Percentiles rank a stretch among this genome's conserved stretches.
Evolutionary conservation across 2,113 vertebrate species (phyloP).

Genomic region (Seriola quinqueradiata): DNA sequence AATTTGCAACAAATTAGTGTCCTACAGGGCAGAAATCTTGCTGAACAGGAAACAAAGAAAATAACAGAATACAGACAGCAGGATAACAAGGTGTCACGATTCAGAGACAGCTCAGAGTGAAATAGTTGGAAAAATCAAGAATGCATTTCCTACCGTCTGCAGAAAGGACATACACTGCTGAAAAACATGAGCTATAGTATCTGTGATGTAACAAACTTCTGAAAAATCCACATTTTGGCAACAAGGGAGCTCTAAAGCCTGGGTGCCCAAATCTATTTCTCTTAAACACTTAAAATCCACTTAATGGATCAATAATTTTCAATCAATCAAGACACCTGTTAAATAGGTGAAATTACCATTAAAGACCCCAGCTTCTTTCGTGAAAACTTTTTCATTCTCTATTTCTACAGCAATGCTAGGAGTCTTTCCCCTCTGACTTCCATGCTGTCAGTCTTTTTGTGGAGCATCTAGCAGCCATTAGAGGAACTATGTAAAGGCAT

Average conservation of each 20-base stretch:
- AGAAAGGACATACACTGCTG: background rate
- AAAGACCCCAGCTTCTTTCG: background rate
- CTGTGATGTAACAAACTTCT: conserved; percentile 1
- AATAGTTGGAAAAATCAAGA: conserved; percentile 5
- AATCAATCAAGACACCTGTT: conserved; percentile 8
- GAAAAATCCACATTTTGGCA: conserved; percentile 7
- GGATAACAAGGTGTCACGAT: conserved; percentile 7
- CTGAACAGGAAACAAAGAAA: background rate
- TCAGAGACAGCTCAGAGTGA: conserved; percentile 13
- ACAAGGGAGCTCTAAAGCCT: conserved; percentile 7
- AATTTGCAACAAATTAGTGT: background rate
- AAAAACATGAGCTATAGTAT: background rate
- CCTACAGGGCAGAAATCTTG: background rate
- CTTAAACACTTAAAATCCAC: background rate
- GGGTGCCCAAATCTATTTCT: background rate
- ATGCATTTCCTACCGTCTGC: conserved; percentile 1
- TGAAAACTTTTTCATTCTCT: background rate
- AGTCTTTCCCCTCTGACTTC: background rate
- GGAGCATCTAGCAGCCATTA: conserved; percentile 19
- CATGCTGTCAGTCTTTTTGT: background rate
- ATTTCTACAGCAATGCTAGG: background rate
- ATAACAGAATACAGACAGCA: conserved; percentile 6
- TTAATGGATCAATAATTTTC: conserved; percentile 6
- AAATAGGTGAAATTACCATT: conserved; percentile 14
- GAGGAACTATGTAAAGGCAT: conserved; percentile 2